Conservation (phyloP, 1,140 invertebrate species). For the Hormaphis cornu region DNA sequence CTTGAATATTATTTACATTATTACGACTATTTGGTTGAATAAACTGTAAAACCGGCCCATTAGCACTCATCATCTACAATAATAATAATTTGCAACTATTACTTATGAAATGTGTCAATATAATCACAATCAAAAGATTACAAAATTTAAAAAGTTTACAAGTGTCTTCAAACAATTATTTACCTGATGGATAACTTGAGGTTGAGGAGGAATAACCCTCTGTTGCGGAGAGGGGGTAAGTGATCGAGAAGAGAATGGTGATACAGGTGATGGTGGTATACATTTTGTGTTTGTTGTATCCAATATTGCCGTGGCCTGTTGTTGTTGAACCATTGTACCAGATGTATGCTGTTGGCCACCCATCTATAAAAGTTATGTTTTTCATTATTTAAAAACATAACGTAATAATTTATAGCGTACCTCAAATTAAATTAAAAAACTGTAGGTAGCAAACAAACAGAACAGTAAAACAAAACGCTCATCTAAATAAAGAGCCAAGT, state of each 20-base stretch:
- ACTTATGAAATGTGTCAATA: too few relatives aligned
- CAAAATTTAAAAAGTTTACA: not conserved
- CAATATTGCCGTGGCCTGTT: slow-evolving; percentile 29
- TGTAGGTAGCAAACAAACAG: too few relatives aligned
- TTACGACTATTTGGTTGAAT: slow-evolving; percentile 32
- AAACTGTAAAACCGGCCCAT: slow-evolving; percentile 34
- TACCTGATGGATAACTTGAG: slow-evolving; percentile 37
- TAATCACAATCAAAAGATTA: too few relatives aligned
- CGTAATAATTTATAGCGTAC: not conserved
- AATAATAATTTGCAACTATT: slow-evolving; percentile 1
- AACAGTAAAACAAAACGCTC: not conserved
- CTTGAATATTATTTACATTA: slow-evolving; percentile 33
- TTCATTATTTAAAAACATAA: not conserved
- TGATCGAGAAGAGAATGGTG: slow-evolving; percentile 39
- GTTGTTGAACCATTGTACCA: slow-evolving; percentile 29
- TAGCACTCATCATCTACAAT: slow-evolving; percentile 35
- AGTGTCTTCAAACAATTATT: not conserved
- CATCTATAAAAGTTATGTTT: not conserved
- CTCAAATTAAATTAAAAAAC: too few relatives aligned
- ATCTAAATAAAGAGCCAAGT: too few relatives aligned
- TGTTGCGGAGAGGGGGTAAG: slow-evolving; percentile 39
- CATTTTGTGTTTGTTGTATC: slow-evolving; percentile 28
- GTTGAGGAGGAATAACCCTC: slow-evolving; percentile 36
- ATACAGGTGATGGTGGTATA: slow-evolving; percentile 36
- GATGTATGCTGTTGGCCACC: slow-evolving; percentile 28